These are phyloP conservation scores for Oreonectes daqikongensis DNA, from an alignment of 2,797 vertebrate genomes.

Conservation along the genomic window DNA sequence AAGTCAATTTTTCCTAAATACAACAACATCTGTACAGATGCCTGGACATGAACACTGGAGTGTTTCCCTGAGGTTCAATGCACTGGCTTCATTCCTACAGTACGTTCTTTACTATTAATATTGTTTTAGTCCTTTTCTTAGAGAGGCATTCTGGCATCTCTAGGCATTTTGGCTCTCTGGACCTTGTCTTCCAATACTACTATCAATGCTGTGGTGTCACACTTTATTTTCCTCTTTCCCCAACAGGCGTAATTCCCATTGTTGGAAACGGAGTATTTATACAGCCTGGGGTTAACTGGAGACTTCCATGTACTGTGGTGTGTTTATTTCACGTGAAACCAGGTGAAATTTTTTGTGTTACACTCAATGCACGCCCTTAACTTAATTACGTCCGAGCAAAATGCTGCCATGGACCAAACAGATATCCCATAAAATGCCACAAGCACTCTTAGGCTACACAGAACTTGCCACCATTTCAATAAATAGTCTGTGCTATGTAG, in stretches of 20 bases:
- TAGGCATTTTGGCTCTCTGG: constrained; percentile 4
- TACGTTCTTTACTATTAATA: constrained; percentile 45
- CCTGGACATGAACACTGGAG: constrained; percentile 25
- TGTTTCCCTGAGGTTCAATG: constrained; percentile 13
- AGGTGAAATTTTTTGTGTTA: neutral
- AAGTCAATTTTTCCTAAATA: constrained; percentile 33
- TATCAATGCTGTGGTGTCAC: neutral
- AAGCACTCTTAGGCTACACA: neutral
- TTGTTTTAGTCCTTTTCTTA: constrained; percentile 43
- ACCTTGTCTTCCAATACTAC: constrained; percentile 30
- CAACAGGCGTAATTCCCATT: neutral
- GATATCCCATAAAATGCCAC: neutral
- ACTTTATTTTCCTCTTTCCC: constrained; percentile 17
- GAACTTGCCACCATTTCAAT: neutral
- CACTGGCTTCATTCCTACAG: constrained; percentile 33
- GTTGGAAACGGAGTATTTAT: constrained; percentile 13
- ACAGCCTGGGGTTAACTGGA: constrained; percentile 1
- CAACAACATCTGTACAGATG: constrained; percentile 42
- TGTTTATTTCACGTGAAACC: neutral
- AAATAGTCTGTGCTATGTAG: neutral
- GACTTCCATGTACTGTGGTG: neutral
- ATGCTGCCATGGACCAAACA: neutral
- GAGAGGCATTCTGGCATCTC: constrained; percentile 35
- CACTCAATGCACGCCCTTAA: neutral
- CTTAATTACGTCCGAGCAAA: neutral